Conservation (phyloP, 2,888 invertebrate genomes). For the Linyphia triangularis region DNA sequence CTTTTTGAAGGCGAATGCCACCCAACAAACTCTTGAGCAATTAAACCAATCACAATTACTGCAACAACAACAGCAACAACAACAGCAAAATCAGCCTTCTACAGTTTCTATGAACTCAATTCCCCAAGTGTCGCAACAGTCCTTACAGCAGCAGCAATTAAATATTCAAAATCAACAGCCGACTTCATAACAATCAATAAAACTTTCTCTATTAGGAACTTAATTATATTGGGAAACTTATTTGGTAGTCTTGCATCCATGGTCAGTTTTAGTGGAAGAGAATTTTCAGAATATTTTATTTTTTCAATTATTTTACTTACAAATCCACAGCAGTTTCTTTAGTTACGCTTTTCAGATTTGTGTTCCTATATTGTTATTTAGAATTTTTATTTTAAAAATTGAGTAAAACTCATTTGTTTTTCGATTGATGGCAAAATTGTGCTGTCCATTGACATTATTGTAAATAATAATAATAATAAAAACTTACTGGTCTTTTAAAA, state of each 20-base stretch:
- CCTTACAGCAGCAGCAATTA: slow-evolving; percentile 55
- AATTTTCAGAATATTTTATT: background rate
- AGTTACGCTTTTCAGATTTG: background rate
- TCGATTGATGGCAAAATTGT: too few species aligned
- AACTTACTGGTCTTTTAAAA: too few species aligned
- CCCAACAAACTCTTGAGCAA: slow-evolving; percentile 88
- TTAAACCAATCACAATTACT: slow-evolving; percentile 63
- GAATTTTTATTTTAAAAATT: background rate
- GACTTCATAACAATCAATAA: slow-evolving; percentile 66
- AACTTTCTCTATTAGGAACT: slow-evolving; percentile 40
- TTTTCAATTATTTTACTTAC: background rate
- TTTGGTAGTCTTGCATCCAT: slow-evolving; percentile 70
- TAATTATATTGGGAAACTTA: slow-evolving; percentile 33
- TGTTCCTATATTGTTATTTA: slow-evolving; percentile 6
- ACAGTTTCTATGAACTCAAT: slow-evolving; percentile 63
- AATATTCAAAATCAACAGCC: slow-evolving; percentile 73
- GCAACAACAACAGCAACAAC: slow-evolving; percentile 63
- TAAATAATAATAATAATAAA: too few species aligned
- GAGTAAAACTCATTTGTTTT: background rate
- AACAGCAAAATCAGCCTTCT: slow-evolving; percentile 66
- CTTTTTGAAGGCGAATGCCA: slow-evolving; percentile 91
- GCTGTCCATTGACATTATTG: too few species aligned
- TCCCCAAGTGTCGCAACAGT: slow-evolving; percentile 51
- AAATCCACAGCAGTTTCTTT: background rate
- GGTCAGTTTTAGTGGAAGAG: slow-evolving; percentile 45